Conservation (phyloP, 2,113 vertebrate genomes). For the Stercorarius parasiticus region DNA sequence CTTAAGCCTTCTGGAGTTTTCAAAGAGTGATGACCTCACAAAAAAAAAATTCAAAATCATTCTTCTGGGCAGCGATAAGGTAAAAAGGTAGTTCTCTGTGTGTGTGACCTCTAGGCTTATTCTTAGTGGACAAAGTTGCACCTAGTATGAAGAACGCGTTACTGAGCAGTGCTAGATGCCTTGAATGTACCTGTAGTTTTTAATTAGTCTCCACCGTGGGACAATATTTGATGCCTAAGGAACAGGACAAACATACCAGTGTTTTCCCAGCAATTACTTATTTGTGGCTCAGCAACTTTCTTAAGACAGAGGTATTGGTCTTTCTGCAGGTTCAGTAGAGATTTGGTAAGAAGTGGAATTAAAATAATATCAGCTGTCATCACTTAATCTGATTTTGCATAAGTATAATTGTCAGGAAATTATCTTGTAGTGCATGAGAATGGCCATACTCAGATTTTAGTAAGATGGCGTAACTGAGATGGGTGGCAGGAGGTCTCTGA, state of each 20-base stretch:
- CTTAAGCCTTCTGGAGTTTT: neutral
- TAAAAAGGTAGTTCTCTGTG: neutral
- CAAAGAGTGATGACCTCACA: neutral
- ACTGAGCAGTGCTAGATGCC: neutral
- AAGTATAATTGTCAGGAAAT: neutral
- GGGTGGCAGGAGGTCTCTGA: neutral
- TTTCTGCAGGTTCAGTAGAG: neutral
- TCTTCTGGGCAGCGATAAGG: neutral
- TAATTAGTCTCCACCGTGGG: neutral
- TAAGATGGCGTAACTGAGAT: fast-evolving
- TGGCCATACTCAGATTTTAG: neutral
- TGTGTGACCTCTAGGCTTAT: neutral
- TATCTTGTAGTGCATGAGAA: neutral
- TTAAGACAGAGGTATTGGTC: neutral
- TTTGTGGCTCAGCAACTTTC: neutral
- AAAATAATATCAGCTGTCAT: neutral
- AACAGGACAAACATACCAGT: neutral
- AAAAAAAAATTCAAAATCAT: neutral
- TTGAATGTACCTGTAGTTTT: neutral
- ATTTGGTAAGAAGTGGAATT: neutral
- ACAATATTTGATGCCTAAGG: neutral
- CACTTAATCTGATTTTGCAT: neutral
- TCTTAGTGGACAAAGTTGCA: neutral
- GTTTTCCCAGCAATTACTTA: neutral
- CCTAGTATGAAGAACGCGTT: fast-evolving